A percentile compares a stretch with the other conserved stretches of the same genome.
Conservation (phyloP, 2,888 invertebrate genomes). For the Andrena hattorfiana region DNA sequence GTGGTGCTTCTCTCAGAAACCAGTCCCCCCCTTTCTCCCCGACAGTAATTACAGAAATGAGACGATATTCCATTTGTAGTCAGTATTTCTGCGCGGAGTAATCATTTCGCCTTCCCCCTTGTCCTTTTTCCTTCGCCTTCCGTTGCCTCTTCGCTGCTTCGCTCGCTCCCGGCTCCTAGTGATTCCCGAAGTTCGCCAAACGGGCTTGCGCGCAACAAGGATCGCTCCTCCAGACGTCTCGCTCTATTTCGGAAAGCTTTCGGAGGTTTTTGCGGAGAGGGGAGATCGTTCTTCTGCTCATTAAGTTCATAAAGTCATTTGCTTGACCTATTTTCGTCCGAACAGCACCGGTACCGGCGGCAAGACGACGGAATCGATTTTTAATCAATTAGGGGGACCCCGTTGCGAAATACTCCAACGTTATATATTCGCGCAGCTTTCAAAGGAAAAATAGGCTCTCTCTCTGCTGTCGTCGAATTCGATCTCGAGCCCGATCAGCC, state of each 20-base stretch:
- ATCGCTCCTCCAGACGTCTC: not conserved
- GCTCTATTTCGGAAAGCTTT: slow-evolving; percentile 21
- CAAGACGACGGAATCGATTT: slow-evolving; percentile 31
- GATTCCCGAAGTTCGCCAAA: not conserved
- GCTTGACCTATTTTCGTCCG: slow-evolving; percentile 36
- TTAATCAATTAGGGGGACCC: slow-evolving; percentile 30
- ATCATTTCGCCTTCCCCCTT: slow-evolving; percentile 24
- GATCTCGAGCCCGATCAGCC: slow-evolving; percentile 19
- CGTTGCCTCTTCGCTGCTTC: not conserved
- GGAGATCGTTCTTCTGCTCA: slow-evolving; percentile 38
- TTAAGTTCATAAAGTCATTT: slow-evolving; percentile 51
- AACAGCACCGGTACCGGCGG: not conserved
- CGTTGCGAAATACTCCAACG: slow-evolving; percentile 18
- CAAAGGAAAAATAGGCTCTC: slow-evolving; percentile 14
- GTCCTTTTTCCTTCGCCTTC: slow-evolving; percentile 5
- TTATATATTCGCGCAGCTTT: not conserved
- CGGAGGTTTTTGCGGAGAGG: slow-evolving; percentile 20
- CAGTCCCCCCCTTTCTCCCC: slow-evolving; percentile 34
- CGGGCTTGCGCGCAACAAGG: not conserved
- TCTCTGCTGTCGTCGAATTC: slow-evolving; percentile 25
- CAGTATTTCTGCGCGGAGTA: slow-evolving; percentile 41
- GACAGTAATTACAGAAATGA: slow-evolving; percentile 58
- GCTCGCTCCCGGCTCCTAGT: not conserved
- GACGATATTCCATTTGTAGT: slow-evolving; percentile 49
- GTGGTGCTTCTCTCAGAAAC: slow-evolving; percentile 38